Evolutionary conservation across 2,797 vertebrate species (phyloP).

Genomic region (Loris lydekkerianus): DNA sequence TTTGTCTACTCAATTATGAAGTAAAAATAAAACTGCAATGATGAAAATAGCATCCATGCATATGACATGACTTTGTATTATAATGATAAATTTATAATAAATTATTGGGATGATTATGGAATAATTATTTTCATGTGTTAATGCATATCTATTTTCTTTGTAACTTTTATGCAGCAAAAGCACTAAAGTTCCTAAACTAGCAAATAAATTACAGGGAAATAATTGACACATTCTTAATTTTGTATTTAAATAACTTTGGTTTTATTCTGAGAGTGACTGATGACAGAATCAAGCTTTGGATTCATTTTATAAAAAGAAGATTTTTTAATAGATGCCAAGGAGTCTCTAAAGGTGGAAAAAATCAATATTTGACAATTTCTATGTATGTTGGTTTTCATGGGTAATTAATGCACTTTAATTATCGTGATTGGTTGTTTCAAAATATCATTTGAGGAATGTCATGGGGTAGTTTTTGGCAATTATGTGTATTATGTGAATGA

Average conservation of each 20-base stretch:
- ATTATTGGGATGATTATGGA: not conserved
- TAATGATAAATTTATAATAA: not conserved
- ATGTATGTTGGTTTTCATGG: not conserved
- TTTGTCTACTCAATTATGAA: not conserved
- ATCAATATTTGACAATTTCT: not conserved
- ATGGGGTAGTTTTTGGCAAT: not conserved
- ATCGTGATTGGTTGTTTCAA: not conserved
- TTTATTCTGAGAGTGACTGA: not conserved
- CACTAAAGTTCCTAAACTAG: not conserved
- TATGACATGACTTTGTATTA: not conserved
- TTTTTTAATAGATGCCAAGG: not conserved
- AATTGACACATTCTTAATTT: not conserved
- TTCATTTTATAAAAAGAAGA: not conserved
- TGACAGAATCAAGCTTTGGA: not conserved
- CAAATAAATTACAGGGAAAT: not conserved
- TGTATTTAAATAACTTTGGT: not conserved
- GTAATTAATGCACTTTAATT: not conserved
- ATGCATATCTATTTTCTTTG: not conserved
- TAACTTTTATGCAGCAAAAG: not conserved
- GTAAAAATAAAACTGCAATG: not conserved
- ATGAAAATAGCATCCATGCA: not conserved
- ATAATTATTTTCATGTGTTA: conserved; percentile 21
- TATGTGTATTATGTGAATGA: not conserved
- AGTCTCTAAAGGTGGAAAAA: not conserved
- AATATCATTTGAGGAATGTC: not conserved